Conservation (phyloP, 2,888 invertebrate species). For the Alsophila aescularia region DNA sequence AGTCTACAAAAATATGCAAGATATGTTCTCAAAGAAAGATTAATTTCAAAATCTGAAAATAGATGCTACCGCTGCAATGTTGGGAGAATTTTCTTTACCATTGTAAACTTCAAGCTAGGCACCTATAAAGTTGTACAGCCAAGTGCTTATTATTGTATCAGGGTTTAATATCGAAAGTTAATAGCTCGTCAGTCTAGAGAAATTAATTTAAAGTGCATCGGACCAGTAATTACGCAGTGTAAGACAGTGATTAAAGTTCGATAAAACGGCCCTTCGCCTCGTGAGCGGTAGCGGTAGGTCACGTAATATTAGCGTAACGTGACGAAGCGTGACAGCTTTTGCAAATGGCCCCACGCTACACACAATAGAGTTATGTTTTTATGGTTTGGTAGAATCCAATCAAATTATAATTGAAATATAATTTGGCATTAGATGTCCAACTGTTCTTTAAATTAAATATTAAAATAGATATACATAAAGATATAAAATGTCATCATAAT, state of each 20-base stretch:
- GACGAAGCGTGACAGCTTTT: slow-evolving; percentile 11
- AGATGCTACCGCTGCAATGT: background rate
- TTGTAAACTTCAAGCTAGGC: slow-evolving; percentile 19
- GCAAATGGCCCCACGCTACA: slow-evolving; percentile 6
- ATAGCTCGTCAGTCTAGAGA: slow-evolving; percentile 67
- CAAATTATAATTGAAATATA: too few species aligned
- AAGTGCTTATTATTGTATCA: slow-evolving; percentile 63
- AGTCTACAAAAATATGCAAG: too few species aligned
- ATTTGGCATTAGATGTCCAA: too few species aligned
- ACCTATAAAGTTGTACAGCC: slow-evolving; percentile 30
- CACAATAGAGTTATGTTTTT: background rate
- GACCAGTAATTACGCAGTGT: slow-evolving; percentile 64
- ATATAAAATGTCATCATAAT: too few species aligned
- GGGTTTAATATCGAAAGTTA: slow-evolving; percentile 65
- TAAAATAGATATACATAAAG: too few species aligned
- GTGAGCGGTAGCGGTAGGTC: slow-evolving; percentile 15
- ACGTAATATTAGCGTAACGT: slow-evolving; percentile 23
- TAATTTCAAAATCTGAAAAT: background rate
- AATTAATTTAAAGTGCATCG: slow-evolving; percentile 80
- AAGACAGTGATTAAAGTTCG: slow-evolving; percentile 26
- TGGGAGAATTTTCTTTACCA: slow-evolving; percentile 5
- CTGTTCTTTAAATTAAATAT: too few species aligned
- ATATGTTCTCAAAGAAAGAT: too few species aligned
- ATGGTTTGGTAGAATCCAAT: background rate
- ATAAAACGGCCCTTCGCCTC: slow-evolving; percentile 9